Evolutionary conservation across 64 coral and sea anemone genomes (phyloP).

Genomic region (Trachythela sp.): DNA sequence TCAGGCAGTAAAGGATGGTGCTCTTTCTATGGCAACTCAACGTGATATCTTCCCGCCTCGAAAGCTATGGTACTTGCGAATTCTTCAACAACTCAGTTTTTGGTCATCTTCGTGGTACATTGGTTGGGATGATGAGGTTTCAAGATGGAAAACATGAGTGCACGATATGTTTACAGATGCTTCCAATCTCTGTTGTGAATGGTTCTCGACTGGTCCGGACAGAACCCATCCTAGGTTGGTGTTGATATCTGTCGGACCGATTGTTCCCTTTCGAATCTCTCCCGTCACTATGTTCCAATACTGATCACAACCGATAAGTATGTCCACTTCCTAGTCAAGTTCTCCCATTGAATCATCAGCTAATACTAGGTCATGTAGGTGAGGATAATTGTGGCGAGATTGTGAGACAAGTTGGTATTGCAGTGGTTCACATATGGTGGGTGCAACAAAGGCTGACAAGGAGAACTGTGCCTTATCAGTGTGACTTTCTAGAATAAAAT

Average conservation of each 20-base stretch:
- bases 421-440: constrained; percentile 30
- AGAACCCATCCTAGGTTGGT: constrained; percentile 9
- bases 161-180: background rate
- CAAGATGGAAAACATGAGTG: constrained; percentile 20
- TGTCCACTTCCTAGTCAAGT: constrained; percentile 5
- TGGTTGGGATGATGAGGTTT: background rate
- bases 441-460: constrained; percentile 33
- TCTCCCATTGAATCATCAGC: background rate
- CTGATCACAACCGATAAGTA: constrained; percentile 32
- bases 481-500: background rate
- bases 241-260: background rate
- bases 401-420: background rate
- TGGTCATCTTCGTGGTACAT: background rate
- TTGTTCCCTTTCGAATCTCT: constrained; percentile 14
- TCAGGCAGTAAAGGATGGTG: constrained; percentile 35
- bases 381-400: background rate
- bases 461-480: background rate
- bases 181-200: background rate
- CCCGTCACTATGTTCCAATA: constrained; percentile 37
- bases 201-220: constrained; percentile 21
- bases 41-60: constrained; percentile 40
- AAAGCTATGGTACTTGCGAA: constrained; percentile 37
- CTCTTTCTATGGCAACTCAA: constrained; percentile 46
- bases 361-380: background rate
- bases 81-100: background rate